Evolutionary conservation across 2,113 vertebrate genomes (phyloP), one percentile per base, ranked within the genome.

Genomic region (Seriola aureovittata): DNA sequence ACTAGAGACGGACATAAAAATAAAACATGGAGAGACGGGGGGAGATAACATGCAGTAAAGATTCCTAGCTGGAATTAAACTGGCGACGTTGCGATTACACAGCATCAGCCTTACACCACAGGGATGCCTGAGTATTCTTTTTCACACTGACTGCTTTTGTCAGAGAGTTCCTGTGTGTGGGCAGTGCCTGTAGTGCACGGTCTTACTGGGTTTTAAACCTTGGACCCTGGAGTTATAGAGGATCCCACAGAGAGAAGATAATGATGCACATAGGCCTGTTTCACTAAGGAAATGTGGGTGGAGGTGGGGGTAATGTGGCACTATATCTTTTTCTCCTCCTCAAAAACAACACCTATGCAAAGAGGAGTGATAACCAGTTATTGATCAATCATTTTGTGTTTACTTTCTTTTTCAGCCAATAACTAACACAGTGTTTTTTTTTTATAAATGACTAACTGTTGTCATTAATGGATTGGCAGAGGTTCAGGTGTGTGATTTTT

Each of bases 201-300:
- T 62, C 81, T 69, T 81, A 29, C 14, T 58, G 40, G 74, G 64
- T 42, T 80, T 78, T 81, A 75, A 55, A 65, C 55, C 55, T 71
- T n/a, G 21, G 67, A 50, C 48, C 21, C 52, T 48, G 64, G 71
- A 8, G n/a, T 57, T 36, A 71, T 59, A 58, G 40, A 78, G 58
- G 46, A 79, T 59, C 57, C 59, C 69, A 78, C 42, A 67, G 57
- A 76, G 70, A 71, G 55, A 67, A 21, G 48, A 66, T 52, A 12
- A 38, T 57, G 55, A 55, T 69, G 57, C 64, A 79, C 46, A 63
- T 4, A 21, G 55, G 46, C 57, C 44, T 40, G 66, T 42, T 57
- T 16, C 19, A 25, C 10, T 8, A 6, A 57, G 57, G 38, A 42
- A 69, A 40, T 65, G 65, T 71, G 25, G 48, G 48, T 34, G 66